Evolutionary conservation across 1,140 invertebrate genomes (phyloP).

Genomic region (Acromyrmex echinatior): DNA sequence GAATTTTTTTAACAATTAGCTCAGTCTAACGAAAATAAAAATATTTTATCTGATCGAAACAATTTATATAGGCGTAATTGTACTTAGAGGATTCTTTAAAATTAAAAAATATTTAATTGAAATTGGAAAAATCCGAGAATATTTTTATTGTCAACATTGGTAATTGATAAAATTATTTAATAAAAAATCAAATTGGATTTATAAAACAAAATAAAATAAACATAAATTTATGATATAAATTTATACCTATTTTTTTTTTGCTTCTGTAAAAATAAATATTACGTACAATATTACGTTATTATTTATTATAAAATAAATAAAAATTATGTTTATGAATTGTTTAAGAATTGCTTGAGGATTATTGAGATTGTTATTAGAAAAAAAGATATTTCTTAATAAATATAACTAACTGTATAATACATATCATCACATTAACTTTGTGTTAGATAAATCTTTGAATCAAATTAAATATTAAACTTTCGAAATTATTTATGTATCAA

Average conservation of each 20-base stretch:
- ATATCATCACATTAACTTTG: background rate
- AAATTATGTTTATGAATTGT: background rate
- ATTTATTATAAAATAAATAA: background rate
- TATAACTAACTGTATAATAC: background rate
- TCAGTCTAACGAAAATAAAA: background rate
- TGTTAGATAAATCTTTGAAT: background rate
- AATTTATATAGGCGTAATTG: constrained; percentile 8
- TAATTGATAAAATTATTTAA: constrained; percentile 2
- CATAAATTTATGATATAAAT: background rate
- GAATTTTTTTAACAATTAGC: constrained; percentile 23
- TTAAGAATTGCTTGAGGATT: background rate
- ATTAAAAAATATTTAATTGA: constrained; percentile 6
- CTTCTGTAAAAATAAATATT: background rate
- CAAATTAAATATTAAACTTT: constrained; percentile 29
- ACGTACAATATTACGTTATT: background rate
- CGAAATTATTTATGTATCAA: background rate
- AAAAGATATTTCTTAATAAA: background rate
- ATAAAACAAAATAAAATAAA: constrained; percentile 2
- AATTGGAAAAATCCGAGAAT: background rate
- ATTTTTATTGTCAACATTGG: background rate
- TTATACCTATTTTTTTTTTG: too few relatives aligned
- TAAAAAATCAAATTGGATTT: constrained; percentile 5
- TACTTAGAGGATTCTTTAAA: background rate
- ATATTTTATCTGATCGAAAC: background rate
- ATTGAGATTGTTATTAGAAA: constrained; percentile 12